phyloP scores from a whole-genome alignment of 2,113 vertebrate species.

The Rutilus rutilus region DNA sequence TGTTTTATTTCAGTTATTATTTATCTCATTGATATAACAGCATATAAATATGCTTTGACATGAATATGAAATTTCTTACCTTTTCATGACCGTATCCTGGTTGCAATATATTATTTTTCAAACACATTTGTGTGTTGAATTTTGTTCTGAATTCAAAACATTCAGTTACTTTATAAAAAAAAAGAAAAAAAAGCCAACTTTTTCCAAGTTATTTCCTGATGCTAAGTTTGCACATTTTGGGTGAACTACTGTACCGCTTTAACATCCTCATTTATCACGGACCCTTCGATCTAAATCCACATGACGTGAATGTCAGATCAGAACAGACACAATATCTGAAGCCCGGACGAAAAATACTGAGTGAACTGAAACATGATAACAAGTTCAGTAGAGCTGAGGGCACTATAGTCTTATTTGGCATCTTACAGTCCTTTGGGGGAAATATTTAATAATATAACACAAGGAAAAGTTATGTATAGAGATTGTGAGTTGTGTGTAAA shows the following conservation, averaged over 20 bases:
- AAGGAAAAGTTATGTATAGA: background rate
- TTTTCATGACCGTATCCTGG: background rate
- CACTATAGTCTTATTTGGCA: background rate
- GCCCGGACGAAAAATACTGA: too few species aligned
- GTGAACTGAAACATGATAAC: too few species aligned
- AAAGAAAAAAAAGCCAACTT: background rate
- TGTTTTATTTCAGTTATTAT: too few species aligned
- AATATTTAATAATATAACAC: background rate
- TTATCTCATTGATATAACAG: too few species aligned
- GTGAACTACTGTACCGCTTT: too few species aligned
- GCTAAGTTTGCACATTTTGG: too few species aligned
- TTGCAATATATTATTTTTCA: background rate
- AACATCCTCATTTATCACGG: too few species aligned
- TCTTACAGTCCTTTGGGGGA: background rate
- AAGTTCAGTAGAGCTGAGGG: too few species aligned
- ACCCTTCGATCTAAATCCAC: background rate
- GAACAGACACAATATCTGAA: too few species aligned
- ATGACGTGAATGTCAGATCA: background rate
- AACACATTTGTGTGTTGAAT: background rate
- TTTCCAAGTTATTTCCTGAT: too few species aligned
- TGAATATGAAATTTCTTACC: background rate
- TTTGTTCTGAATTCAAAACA: background rate
- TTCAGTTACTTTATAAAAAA: background rate
- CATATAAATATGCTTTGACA: background rate
- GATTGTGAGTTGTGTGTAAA: background rate